Conservation (phyloP, 2,113 vertebrate genomes). For the Daboia siamensis region DNA sequence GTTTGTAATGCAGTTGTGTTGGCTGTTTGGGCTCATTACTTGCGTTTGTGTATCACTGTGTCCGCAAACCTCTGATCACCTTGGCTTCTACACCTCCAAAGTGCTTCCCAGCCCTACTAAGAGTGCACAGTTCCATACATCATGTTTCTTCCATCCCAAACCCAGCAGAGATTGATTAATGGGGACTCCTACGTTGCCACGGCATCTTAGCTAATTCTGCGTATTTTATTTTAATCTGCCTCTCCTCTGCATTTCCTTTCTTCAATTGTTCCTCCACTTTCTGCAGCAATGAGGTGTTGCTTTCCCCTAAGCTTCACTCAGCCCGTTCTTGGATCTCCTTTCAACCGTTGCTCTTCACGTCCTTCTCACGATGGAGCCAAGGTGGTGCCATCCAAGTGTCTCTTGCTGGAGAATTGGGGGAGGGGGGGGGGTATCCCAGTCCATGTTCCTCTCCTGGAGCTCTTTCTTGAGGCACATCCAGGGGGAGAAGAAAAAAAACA, state of each 20-base stretch:
- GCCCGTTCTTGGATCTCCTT: neutral
- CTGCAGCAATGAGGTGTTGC: accelerated
- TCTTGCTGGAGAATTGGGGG: neutral
- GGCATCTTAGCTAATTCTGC: too few species aligned
- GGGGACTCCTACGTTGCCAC: too few species aligned
- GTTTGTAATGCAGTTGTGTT: neutral
- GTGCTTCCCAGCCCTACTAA: neutral
- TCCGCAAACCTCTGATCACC: neutral
- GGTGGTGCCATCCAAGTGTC: neutral
- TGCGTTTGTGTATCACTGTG: neutral
- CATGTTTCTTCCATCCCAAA: neutral
- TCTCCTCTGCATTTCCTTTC: neutral
- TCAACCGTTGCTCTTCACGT: neutral
- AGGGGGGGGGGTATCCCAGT: neutral
- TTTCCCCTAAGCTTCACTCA: neutral
- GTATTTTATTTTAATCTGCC: neutral
- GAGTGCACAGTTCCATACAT: neutral
- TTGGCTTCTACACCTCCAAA: neutral
- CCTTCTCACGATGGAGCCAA: neutral
- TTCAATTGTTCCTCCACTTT: too few species aligned
- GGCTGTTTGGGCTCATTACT: neutral
- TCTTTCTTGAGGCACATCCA: neutral
- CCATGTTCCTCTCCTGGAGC: neutral
- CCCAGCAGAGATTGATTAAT: neutral
- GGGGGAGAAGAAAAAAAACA: neutral